Evolutionary conservation across 92 coral and sea anemone genomes (phyloP).

Genomic region (Siderastrea siderea): DNA sequence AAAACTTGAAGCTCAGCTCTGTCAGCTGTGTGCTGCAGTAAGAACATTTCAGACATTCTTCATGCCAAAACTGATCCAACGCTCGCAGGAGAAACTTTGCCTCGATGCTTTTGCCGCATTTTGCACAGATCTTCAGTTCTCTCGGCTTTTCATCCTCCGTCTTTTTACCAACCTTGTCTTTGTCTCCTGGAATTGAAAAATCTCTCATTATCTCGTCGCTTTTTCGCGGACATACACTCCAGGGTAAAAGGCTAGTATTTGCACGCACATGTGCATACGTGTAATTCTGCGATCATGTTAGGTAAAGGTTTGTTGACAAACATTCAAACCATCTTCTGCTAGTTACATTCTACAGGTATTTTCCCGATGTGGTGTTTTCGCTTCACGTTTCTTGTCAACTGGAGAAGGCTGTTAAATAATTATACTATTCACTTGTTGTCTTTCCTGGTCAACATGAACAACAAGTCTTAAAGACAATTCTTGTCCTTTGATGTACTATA

Average conservation of each 20-base stretch:
- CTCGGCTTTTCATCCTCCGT: constrained; percentile 14
- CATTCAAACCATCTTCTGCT: background rate
- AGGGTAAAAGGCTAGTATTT: background rate
- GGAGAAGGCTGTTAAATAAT: background rate
- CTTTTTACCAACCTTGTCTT: constrained; percentile 13
- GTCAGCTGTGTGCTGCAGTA: constrained; percentile 75
- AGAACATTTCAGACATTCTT: constrained; percentile 87
- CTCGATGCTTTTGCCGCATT: constrained; percentile 73
- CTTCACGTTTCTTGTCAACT: background rate
- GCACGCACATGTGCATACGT: background rate
- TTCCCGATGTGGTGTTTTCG: background rate
- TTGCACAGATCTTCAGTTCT: constrained; percentile 69
- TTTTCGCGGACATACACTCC: background rate
- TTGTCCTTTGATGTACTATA: background rate
- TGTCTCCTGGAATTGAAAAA: constrained; percentile 12
- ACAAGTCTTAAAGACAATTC: background rate
- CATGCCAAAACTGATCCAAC: constrained; percentile 89
- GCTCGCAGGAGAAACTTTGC: constrained; percentile 73
- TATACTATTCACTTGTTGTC: too few relatives aligned
- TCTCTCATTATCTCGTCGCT: background rate
- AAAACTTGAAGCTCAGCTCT: constrained; percentile 78
- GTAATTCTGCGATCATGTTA: background rate
- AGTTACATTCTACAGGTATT: background rate
- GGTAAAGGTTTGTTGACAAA: background rate
- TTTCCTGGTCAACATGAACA: too few relatives aligned